Evolutionary conservation across 2,797 vertebrate genomes (phyloP), one percentile per base, ranked within the genome.

Genomic region (Varecia variegata): DNA sequence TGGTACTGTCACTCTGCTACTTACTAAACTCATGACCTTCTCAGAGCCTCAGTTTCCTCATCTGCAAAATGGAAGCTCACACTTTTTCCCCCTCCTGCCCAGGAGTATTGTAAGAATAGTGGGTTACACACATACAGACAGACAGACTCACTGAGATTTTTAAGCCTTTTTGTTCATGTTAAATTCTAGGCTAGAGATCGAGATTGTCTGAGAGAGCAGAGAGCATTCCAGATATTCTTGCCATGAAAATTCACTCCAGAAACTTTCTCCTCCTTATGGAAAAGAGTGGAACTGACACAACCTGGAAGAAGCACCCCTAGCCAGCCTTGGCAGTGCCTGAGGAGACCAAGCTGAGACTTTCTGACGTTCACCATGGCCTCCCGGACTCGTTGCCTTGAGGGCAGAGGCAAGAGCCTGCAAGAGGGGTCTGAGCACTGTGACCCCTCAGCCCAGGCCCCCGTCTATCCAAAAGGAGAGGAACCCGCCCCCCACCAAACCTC

Each of bases 221-320:
- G 50, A 88, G 2, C 38, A 32, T 76, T 92, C 84, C 88, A 56
- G 43, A 32, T 85, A 73, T 10, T 71, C 70, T 74, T 32, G 58
- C 40, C 45, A 18, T 14, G 40, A 88, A 87, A 83, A 71, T 68
- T 23, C 12, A 93, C 15, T 52, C 38, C 1, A 83, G 54, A 87
- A 87, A 77, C 10, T 20, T 81, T 74, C 58, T 60, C 85, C 62
- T 88, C 43, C 30, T 70, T 52, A 12, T 47, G 62, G 70, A 47
- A 76, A 88, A 93, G 45, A 70, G 30, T 3, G 0, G n/a, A 62
- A 38, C 40, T 21, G 73, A 71, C 71, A 17, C 27, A 10, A 0
- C 2, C 12, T 20, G 30, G 50, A 58, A 10, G 70, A 74, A 45
- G 76, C 4, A 11, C 1, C 8, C 32, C 40, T 1, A 5, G 47